A percentile compares a stretch with the other conserved stretches of the same genome.
phyloP scores from a whole-genome alignment of 2,113 vertebrate species.

The Ceyx melanurus region DNA sequence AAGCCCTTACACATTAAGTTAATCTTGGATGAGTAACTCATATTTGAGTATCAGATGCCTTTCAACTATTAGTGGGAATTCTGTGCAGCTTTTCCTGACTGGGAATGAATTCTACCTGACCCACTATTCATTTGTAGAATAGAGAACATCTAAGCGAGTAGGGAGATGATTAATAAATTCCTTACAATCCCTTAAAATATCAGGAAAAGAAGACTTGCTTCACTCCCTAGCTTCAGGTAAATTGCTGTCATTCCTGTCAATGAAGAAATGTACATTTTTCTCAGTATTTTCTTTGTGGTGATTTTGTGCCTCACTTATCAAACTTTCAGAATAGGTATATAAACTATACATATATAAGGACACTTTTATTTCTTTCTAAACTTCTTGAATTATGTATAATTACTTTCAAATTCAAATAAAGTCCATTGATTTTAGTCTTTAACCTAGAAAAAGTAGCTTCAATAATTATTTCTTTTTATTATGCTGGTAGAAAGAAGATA shows the following conservation, averaged over 20 bases:
- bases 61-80: neutral
- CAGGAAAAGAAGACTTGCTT: neutral
- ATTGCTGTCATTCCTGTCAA: neutral
- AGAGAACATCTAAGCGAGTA: neutral
- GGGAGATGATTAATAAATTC: neutral
- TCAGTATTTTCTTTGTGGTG: neutral
- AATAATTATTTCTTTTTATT: neutral
- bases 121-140: neutral
- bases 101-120: neutral
- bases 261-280: neutral
- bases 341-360: neutral
- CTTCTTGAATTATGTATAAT: neutral
- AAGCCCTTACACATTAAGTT: neutral
- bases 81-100: neutral
- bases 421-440: neutral
- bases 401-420: neutral
- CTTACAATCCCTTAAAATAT: neutral
- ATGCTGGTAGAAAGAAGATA: neutral
- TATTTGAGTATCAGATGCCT: neutral
- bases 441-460: neutral
- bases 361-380: neutral
- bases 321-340: neutral
- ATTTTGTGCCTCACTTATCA: neutral
- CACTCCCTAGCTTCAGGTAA: neutral
- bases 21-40: neutral